These are phyloP conservation scores for Oligia fasciuncula DNA, from an alignment of 2,888 invertebrate genomes.

Conservation along the genomic window DNA sequence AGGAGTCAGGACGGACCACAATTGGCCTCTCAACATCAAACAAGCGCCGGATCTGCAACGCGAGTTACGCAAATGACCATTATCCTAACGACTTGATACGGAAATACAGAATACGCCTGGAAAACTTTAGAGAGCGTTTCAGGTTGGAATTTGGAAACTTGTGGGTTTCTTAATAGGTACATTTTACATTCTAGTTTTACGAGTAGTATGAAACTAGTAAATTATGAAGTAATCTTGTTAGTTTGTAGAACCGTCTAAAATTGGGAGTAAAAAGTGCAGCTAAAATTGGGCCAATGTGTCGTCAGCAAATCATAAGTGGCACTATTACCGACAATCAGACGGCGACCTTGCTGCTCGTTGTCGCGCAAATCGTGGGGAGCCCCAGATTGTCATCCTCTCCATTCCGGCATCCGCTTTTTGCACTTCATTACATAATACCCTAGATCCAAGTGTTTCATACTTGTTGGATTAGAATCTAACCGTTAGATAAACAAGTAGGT, in stretches of 20 bases:
- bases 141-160: conserved; percentile 11
- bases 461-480: conserved; percentile 16
- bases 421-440: conserved; percentile 84
- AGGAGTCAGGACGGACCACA: conserved; percentile 77
- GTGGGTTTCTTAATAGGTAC: not conserved
- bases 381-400: conserved; percentile 87
- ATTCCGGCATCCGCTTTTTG: conserved; percentile 87
- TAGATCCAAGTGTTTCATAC: conserved; percentile 60
- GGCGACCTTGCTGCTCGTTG: conserved; percentile 89
- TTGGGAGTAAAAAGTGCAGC: conserved; percentile 67
- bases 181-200: not conserved
- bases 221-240: no score
- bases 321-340: conserved; percentile 88
- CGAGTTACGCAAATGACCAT: conserved; percentile 67
- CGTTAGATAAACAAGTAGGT: conserved; percentile 18
- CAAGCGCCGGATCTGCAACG: conserved; percentile 67
- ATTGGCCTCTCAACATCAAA: conserved; percentile 74
- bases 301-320: conserved; percentile 82
- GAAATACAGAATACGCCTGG: conserved; percentile 52
- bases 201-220: not conserved
- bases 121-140: conserved; percentile 37
- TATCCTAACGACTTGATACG: conserved; percentile 64
- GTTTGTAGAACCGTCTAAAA: conserved; percentile 18
- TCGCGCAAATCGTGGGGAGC: conserved; percentile 87
- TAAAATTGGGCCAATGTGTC: conserved; percentile 83